Evolutionary conservation across 2,888 invertebrate species (phyloP).

Genomic region (Parnassius smintheus): DNA sequence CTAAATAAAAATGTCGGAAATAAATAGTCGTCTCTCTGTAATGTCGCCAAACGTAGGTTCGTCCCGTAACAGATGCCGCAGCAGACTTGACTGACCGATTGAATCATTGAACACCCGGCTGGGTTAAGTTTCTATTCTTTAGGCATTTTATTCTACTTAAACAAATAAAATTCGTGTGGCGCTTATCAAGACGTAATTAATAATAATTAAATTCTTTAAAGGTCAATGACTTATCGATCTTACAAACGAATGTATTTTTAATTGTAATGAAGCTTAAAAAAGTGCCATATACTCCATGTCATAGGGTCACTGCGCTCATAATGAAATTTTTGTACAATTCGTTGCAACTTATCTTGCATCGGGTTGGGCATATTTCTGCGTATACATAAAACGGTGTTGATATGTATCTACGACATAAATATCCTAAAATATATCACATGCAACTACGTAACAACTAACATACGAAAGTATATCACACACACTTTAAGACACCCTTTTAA

Average conservation of each 20-base stretch:
- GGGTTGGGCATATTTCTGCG: too few relatives aligned
- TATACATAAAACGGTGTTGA: background rate
- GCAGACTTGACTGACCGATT: too few relatives aligned
- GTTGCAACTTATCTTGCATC: slow-evolving; percentile 3
- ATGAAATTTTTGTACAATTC: slow-evolving; percentile 1
- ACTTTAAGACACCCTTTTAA: too few relatives aligned
- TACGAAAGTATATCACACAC: too few relatives aligned
- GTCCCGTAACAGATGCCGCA: too few relatives aligned
- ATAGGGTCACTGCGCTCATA: slow-evolving; percentile 17
- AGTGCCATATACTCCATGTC: background rate
- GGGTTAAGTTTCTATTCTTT: background rate
- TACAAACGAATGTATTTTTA: slow-evolving; percentile 1
- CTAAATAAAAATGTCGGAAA: too few relatives aligned
- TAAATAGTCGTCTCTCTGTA: too few relatives aligned
- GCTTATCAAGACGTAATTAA: background rate
- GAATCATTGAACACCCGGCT: too few relatives aligned
- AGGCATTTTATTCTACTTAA: background rate
- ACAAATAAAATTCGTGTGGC: background rate
- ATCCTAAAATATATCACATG: background rate
- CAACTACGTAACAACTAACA: too few relatives aligned
- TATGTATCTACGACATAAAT: background rate
- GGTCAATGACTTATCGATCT: slow-evolving; percentile 3
- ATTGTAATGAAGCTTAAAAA: background rate
- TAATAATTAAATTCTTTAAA: background rate
- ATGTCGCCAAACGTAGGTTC: too few relatives aligned